These are phyloP conservation scores for Dipodomys merriami DNA, from an alignment of 2,113 vertebrate species.

Conservation along the genomic window DNA sequence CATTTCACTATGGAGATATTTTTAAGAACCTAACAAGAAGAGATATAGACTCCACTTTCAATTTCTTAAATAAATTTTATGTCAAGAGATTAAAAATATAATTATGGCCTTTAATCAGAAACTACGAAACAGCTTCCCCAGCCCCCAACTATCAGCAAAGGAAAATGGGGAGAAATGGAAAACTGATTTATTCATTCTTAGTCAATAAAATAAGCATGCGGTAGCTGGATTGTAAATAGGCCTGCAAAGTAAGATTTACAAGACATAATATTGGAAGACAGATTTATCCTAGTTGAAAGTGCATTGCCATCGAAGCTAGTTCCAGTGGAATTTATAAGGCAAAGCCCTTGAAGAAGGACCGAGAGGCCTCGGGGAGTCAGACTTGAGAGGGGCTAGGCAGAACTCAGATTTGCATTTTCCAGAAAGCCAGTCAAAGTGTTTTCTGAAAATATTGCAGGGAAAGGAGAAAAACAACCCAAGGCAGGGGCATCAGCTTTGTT, in stretches of 20 bases:
- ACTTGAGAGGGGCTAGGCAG: slow-evolving; percentile 60
- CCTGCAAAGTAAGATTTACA: slow-evolving; percentile 84
- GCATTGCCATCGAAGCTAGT: slow-evolving; percentile 74
- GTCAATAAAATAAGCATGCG: slow-evolving; percentile 85
- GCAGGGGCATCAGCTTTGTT: slow-evolving; percentile 80
- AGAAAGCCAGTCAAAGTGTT: slow-evolving; percentile 47
- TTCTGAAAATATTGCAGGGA: slow-evolving; percentile 72
- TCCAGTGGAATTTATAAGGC: slow-evolving; percentile 79
- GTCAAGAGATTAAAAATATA: slow-evolving; percentile 75
- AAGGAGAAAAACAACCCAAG: slow-evolving; percentile 65
- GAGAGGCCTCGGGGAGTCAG: slow-evolving; percentile 69
- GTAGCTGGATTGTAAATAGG: slow-evolving; percentile 86
- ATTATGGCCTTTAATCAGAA: slow-evolving; percentile 82
- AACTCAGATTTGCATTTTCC: slow-evolving; percentile 66
- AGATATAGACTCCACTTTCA: slow-evolving; percentile 74
- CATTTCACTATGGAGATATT: not conserved
- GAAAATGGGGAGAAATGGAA: slow-evolving; percentile 82
- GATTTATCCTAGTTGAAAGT: slow-evolving; percentile 85
- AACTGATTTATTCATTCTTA: slow-evolving; percentile 85
- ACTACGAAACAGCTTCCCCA: slow-evolving; percentile 78
- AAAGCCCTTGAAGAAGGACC: slow-evolving; percentile 71
- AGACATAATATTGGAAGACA: slow-evolving; percentile 81
- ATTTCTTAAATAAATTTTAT: slow-evolving; percentile 82
- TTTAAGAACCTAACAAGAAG: slow-evolving; percentile 79
- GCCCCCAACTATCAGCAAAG: slow-evolving; percentile 81